These are phyloP conservation scores for Pagrus major DNA, from an alignment of 2,113 vertebrate genomes.

Conservation along the genomic window DNA sequence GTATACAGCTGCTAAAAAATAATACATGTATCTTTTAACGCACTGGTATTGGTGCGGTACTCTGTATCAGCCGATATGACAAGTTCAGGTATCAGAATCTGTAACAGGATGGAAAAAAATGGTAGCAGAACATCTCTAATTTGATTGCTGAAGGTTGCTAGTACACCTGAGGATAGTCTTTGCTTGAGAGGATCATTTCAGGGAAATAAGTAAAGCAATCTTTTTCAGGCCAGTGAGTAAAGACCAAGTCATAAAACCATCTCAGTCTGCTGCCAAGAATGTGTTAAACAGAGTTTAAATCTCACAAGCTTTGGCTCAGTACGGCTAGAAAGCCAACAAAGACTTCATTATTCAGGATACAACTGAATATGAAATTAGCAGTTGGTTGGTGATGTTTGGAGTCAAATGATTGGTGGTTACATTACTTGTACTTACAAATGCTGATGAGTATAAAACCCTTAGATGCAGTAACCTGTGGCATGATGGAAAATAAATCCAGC, in stretches of 20 bases:
- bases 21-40: too few relatives aligned
- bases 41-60: too few relatives aligned
- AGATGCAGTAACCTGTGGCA: not conserved
- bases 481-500: not conserved
- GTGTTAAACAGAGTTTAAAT: slow-evolving; percentile 4
- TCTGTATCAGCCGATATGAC: too few relatives aligned
- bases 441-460: not conserved
- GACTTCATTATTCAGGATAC: not conserved
- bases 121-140: too few relatives aligned
- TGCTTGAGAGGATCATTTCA: not conserved
- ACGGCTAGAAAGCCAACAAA: not conserved
- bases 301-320: not conserved
- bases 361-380: slow-evolving; percentile 8
- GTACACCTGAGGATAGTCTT: not conserved
- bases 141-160: not conserved
- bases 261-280: slow-evolving; percentile 15
- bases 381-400: not conserved
- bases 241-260: slow-evolving; percentile 11
- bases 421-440: not conserved
- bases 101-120: too few relatives aligned
- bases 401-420: not conserved
- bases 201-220: not conserved
- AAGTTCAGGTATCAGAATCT: too few relatives aligned
- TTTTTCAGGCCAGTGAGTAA: slow-evolving; percentile 13
- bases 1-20: too few relatives aligned